Evolutionary conservation across 1,140 invertebrate genomes (phyloP).

Genomic region (Thrips palmi): DNA sequence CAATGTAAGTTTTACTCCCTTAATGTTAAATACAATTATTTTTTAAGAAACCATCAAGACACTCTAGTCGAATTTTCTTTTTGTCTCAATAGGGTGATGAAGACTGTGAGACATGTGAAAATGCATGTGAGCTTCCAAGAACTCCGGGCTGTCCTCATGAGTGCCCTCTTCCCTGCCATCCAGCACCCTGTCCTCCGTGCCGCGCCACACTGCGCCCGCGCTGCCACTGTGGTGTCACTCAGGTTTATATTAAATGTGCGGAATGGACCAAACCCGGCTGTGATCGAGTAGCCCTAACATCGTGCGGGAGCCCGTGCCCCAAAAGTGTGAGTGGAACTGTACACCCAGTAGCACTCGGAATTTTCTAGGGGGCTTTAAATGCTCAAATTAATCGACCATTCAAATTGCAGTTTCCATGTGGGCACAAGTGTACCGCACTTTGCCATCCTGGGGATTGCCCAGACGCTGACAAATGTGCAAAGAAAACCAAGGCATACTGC

Average conservation of each 20-base stretch:
- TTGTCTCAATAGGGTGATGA: slow-evolving; percentile 7
- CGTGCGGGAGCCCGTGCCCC: slow-evolving; percentile 70
- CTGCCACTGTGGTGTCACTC: slow-evolving; percentile 63
- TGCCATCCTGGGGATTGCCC: slow-evolving; percentile 46
- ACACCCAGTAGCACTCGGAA: slow-evolving; percentile 16
- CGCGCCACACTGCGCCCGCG: slow-evolving; percentile 44
- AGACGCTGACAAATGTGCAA: slow-evolving; percentile 44
- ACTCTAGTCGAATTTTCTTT: slow-evolving; percentile 10
- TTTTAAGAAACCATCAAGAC: slow-evolving; percentile 15
- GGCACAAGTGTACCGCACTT: slow-evolving; percentile 19
- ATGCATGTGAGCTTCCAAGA: slow-evolving; percentile 42
- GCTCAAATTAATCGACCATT: no score
- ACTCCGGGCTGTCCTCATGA: slow-evolving; percentile 59
- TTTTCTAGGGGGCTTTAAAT: no score
- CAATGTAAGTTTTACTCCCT: slow-evolving; percentile 20
- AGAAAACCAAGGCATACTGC: slow-evolving; percentile 60
- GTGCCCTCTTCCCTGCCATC: slow-evolving; percentile 60
- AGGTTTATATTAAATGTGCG: slow-evolving; percentile 50
- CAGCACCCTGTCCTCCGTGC: slow-evolving; percentile 46
- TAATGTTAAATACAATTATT: slow-evolving; percentile 5
- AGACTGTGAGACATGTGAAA: slow-evolving; percentile 54
- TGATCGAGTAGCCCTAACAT: slow-evolving; percentile 33
- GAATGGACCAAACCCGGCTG: slow-evolving; percentile 34
- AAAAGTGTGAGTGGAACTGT: slow-evolving; percentile 40
- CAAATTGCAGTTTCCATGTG: slow-evolving; percentile 37